Evolutionary conservation across 2,797 vertebrate genomes (phyloP).

Genomic region (Coccyzus lansbergi): DNA sequence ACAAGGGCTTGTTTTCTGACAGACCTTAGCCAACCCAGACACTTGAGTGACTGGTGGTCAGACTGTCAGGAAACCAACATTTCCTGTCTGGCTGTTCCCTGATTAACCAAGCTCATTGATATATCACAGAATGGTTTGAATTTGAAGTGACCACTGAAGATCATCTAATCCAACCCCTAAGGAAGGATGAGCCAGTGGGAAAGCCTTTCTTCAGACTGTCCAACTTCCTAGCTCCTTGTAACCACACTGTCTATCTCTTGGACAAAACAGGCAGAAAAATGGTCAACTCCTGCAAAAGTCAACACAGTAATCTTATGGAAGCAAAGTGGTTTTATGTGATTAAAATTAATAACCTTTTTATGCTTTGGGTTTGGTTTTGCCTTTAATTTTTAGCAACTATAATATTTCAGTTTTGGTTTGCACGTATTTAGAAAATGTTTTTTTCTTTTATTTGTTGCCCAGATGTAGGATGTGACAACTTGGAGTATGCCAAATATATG

Average conservation of each 20-base stretch:
- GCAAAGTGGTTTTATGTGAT: neutral
- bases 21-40: neutral
- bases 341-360: neutral
- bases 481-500: neutral
- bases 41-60: neutral
- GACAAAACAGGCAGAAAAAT: neutral
- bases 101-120: neutral
- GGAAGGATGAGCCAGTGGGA: neutral
- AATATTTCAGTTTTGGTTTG: neutral
- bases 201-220: neutral
- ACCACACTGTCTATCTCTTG: neutral
- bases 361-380: neutral
- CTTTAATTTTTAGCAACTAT: neutral
- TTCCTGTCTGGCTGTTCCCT: neutral
- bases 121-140: neutral
- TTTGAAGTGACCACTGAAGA: neutral
- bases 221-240: neutral
- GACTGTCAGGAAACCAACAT: constrained; percentile 5
- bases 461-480: neutral
- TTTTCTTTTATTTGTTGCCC: neutral
- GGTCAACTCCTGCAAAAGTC: neutral
- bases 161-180: neutral
- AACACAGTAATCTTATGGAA: neutral
- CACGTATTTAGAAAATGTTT: neutral
- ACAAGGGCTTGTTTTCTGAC: neutral